Evolutionary conservation across 2,797 vertebrate genomes (phyloP), one percentile per base, ranked within the genome.

Genomic region (Malurus splendens): DNA sequence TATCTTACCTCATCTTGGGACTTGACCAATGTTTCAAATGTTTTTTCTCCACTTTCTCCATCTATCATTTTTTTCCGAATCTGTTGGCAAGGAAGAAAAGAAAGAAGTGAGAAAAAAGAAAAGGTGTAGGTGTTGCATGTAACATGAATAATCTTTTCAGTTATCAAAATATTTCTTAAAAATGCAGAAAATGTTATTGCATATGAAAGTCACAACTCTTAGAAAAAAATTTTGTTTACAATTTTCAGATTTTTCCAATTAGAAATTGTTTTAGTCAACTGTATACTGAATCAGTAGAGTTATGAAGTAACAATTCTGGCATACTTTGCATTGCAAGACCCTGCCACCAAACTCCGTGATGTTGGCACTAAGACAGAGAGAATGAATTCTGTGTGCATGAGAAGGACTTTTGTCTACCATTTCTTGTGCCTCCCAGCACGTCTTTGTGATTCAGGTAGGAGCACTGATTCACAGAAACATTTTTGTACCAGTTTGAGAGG

Each of bases 21-120:
- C 96, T 99, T 99, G 87, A 99, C 98, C 86, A 99, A 95, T 7
- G 99, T 99, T 93, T 98, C 93, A 94, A 99, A 98, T 30, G 98
- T 98, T 88, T 95, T 98, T 93, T 99, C 98, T 25, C 99, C 99
- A 64, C 97, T 98, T 93, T 98, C 97, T 52, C 98, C 98, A 87
- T 99, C 98, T 68, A 99, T 99, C 99, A 99, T 99, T 97, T 98
- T 98, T 95, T 94, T 99, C 88, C 99, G 98, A 96, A 99, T 99
- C 99, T 99, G 92, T 70, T 77, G 16, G 24, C 62, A 93, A 90
- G 30, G n/a, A 66, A 45, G 4, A 72, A 84, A 45, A 78, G 25
- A 1, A 5, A 23, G 36, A 39, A 33, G 8, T 32, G 13, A 41
- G 13, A 41, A 25, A 20, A 20, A 27, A 41, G 8, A 15, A 14